Conservation (phyloP, 53 echinoderm and acorn worm genomes). For the Antedon mediterranea region DNA sequence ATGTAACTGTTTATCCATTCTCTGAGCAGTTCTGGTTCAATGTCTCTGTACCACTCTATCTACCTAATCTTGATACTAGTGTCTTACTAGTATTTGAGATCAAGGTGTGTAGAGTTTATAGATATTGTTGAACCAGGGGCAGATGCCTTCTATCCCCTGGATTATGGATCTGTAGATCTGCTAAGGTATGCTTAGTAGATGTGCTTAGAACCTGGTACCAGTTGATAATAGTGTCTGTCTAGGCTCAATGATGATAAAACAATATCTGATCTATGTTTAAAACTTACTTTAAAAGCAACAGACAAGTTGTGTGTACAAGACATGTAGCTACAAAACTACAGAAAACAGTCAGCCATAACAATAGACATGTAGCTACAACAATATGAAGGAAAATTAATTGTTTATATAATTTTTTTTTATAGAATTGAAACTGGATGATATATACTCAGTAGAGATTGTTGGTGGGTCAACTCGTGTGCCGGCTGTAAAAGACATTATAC, state of each 20-base stretch:
- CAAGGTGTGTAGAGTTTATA: not conserved
- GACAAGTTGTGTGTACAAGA: too few relatives aligned
- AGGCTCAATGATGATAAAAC: not conserved
- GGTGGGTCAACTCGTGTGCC: slow-evolving; percentile 78
- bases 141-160: not conserved
- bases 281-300: too few relatives aligned
- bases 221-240: not conserved
- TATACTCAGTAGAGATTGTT: slow-evolving; percentile 74
- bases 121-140: not conserved
- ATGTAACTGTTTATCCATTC: slow-evolving; percentile 84
- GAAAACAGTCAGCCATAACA: too few relatives aligned
- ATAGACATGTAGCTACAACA: too few relatives aligned
- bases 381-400: too few relatives aligned
- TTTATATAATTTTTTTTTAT: not conserved
- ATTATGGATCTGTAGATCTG: not conserved
- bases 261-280: not conserved
- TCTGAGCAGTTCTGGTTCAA: slow-evolving; percentile 28
- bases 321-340: too few relatives aligned
- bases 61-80: not conserved
- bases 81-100: not conserved
- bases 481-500: slow-evolving; percentile 76
- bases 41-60: not conserved
- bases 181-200: not conserved
- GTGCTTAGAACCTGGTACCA: not conserved
- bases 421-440: slow-evolving; percentile 80